A percentile compares a stretch with the other conserved stretches of the same genome.
Evolutionary conservation across 2,888 invertebrate species (phyloP).

Genomic region (Druceiella hillmani): DNA sequence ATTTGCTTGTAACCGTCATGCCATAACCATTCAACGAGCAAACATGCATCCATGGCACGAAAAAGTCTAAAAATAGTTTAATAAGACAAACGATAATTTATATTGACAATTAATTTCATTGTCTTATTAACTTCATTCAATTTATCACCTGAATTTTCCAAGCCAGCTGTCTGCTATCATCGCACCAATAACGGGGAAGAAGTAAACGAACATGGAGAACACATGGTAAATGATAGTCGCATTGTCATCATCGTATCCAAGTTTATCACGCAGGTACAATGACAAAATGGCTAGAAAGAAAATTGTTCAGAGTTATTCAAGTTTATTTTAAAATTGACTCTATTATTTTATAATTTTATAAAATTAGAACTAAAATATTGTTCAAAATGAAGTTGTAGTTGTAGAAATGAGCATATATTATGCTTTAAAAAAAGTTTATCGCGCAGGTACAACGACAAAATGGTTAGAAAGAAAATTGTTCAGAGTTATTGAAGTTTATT

Average conservation of each 20-base stretch:
- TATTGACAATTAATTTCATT: background rate
- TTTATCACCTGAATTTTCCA: constrained; percentile 71
- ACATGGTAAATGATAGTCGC: constrained; percentile 86
- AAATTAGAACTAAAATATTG: too few relatives aligned
- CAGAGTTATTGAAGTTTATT: constrained; percentile 8
- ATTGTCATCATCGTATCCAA: constrained; percentile 64
- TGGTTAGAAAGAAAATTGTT: constrained; percentile 58
- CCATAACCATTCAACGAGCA: too few relatives aligned
- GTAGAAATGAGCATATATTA: background rate
- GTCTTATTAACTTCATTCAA: constrained; percentile 6
- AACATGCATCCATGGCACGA: too few relatives aligned
- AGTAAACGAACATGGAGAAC: constrained; percentile 85
- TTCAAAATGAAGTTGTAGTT: background rate
- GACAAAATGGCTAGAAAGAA: constrained; percentile 78
- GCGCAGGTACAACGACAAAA: constrained; percentile 82
- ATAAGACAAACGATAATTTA: too few relatives aligned
- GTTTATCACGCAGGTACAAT: constrained; percentile 76
- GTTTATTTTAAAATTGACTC: too few relatives aligned
- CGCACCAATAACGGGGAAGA: constrained; percentile 86
- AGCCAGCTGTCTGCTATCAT: constrained; percentile 89
- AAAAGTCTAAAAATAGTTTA: constrained; percentile 20
- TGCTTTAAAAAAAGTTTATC: constrained; percentile 55
- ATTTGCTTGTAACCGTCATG: too few relatives aligned
- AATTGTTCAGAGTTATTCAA: constrained; percentile 7
- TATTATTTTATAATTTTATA: too few relatives aligned